Evolutionary conservation across 2,888 invertebrate species (phyloP).

Genomic region (Hypselothyrea guttata): DNA sequence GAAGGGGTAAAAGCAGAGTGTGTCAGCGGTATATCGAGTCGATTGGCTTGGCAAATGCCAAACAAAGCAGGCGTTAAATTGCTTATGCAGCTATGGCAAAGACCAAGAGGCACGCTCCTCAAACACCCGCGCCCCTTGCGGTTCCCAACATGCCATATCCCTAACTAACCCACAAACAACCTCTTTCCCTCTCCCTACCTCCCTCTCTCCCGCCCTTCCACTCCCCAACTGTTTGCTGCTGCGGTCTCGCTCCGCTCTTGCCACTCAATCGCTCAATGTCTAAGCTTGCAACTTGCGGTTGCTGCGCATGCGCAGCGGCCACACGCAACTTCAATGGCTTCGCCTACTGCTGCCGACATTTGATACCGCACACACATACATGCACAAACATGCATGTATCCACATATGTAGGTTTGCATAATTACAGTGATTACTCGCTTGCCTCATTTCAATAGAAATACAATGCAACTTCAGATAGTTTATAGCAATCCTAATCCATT

Average conservation of each 20-base stretch:
- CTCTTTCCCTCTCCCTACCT: background rate
- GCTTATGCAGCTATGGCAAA: constrained; percentile 36
- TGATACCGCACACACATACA: constrained; percentile 38
- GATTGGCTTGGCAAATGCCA: constrained; percentile 3
- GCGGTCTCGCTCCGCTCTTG: too few species aligned
- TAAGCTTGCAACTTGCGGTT: constrained; percentile 43
- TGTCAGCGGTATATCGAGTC: background rate
- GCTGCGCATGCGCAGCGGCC: constrained; percentile 65
- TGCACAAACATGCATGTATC: too few species aligned
- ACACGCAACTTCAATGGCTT: constrained; percentile 59
- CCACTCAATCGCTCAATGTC: constrained; percentile 1
- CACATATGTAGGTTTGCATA: too few species aligned
- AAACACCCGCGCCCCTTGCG: constrained; percentile 16
- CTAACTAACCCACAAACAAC: background rate
- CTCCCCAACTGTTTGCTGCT: too few species aligned
- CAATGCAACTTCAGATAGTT: too few species aligned
- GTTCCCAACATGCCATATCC: constrained; percentile 11
- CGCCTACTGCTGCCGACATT: constrained; percentile 37
- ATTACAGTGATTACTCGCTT: background rate
- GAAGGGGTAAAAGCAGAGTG: background rate
- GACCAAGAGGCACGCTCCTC: constrained; percentile 43
- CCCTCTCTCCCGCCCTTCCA: background rate
- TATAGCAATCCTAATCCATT: too few species aligned
- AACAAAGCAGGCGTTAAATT: constrained; percentile 65
- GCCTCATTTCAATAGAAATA: too few species aligned